Base-by-base conservation (phyloP, 1,140 invertebrate species). In the Mactra quadrangularis region DNA sequence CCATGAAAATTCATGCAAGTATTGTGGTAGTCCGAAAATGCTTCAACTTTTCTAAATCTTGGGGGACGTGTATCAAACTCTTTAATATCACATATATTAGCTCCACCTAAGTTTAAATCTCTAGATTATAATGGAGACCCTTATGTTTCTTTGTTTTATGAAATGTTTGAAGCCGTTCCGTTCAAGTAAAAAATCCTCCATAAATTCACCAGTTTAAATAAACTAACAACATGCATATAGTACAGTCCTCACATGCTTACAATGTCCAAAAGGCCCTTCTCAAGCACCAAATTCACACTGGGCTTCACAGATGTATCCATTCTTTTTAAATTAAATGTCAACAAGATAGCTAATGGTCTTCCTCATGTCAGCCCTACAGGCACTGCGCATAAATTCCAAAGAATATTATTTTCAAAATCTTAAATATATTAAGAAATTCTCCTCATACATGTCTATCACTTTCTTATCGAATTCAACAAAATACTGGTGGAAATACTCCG, bases 251-350 rank as follows among this genome's bases (percentile, higher is more conserved):
- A 87, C 60, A 78, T 87, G 87, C 52, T 88, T 88, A 59, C 87
- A 88, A 47, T 88, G 87, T 3, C 85, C 85, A 38, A 29, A 6
- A 17, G 87, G 83, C 3, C 85, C 87, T 78, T 83, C 77, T 9
- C 84, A 85, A 25, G 84, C 87, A 13, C 64, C 76, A 86, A 85
- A 88, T 47, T 88, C 87, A 87, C 87, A 87, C 66, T 88, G 87
- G 7, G 47, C 31, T 52, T 87, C 84, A 17, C 52, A 0, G n/a
- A 87, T 45, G 62, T 22, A 29, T 1, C 72, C 82, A 71, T 82
- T 22, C 25, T 52, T 68, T 25, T 82, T 31, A 25, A 87, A 1
- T 17, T 22, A 57, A n/a, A 88, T 55, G 52, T 88, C 86, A 53
- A 86, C 66, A 33, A 74, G 50, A 55, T 87, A 88, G 1, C 22